Evolutionary conservation across 2,888 invertebrate species (phyloP), one percentile per base, ranked within the genome.

Genomic region (Cryptus armator): DNA sequence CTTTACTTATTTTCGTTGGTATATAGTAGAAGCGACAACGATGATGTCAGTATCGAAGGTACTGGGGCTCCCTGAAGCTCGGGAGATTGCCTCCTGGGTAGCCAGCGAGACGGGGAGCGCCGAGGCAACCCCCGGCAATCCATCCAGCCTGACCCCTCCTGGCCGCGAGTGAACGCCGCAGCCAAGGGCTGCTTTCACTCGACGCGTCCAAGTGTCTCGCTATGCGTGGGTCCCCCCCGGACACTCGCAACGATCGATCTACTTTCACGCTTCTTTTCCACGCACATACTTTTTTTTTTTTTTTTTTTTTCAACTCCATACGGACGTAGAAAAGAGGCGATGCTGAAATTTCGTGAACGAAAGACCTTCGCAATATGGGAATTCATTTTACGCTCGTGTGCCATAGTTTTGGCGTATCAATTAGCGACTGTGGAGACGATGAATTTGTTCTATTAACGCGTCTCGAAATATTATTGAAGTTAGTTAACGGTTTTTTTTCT

Each of bases 61-160:
- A 81, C 66, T 53, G 19, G 74, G 80, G 70, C 83, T 83, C 85
- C 86, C 87, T 86, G 74, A 79, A 81, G 81, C 85, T 86, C 75
- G 59, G 74, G 85, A 83, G 66, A 83, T 84, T 81, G 83, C 83
- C 81, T 77, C 84, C 77, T 64, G 81, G 68, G 72, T 81, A 75
- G 72, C 67, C 76, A 53, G 53, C 44, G 66, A 72, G 66, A 72
- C 71, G 59, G 44, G 77, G 66, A 62, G 68, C 71, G 79, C 78
- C 79, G 82, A 62, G 81, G 83, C 86, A 87, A 86, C 86, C 86
- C 87, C 86, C 86, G 80, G 86, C 82, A 84, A 87, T 87, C 86
- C 82, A 86, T 79, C 85, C 85, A 82, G 80, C 78, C 86, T 84
- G 87, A 85, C 84, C 86, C 86, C 87, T 87, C 87, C 83, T 86